Base-by-base conservation (phyloP, 2,113 vertebrate genomes). In the Trachemys scripta region DNA sequence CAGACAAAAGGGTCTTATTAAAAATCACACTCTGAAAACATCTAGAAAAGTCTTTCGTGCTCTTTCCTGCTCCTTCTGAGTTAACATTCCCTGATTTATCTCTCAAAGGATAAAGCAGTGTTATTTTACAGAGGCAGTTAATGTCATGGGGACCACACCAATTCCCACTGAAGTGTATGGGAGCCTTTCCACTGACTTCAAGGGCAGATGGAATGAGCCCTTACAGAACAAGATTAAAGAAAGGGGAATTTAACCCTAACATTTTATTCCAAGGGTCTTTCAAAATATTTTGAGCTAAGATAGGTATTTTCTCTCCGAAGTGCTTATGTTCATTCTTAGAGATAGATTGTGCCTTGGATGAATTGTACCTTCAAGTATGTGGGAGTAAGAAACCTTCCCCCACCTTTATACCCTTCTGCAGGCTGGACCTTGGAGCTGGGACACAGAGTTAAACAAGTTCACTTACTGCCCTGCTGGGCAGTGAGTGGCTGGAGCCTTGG, bases 71-170 rank as follows among this genome's bases (percentile, higher is more conserved):
- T 89, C 51, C 78, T 50, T 54, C 42, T 45, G 75, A 78, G 75
- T 16, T 76, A 27, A 47, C 24, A 13, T 78, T 20, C 79, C 69
- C 84, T 84, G 65, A 45, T 1, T 2, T 50, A 29, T 20, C 25
- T 16, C 90, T 85, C 79, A 85, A 85, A 78, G 94, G 93, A 92
- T 65, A 97, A 96, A 95, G 31, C 83, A 35, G 17, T 83, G 42
- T 20, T 10, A 84, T 96, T 93, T 85, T 3, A 96, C 78, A 90
- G 75, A 11, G 27, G 47, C 45, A 47, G 80, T 82, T 65, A n/a
- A 50, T 50, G 84, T 5, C 19, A 20, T 47, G 0, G 5, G 22
- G n/a, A 78, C 42, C 75, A n/a, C 22, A 69, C 20, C 86, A 84
- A 90, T 35, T 95, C 62, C 24, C 69, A 80, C 0, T 85, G 91